Evolutionary conservation across 2,113 vertebrate species (phyloP), one percentile per base, ranked within the genome.

Genomic region (Aix galericulata): DNA sequence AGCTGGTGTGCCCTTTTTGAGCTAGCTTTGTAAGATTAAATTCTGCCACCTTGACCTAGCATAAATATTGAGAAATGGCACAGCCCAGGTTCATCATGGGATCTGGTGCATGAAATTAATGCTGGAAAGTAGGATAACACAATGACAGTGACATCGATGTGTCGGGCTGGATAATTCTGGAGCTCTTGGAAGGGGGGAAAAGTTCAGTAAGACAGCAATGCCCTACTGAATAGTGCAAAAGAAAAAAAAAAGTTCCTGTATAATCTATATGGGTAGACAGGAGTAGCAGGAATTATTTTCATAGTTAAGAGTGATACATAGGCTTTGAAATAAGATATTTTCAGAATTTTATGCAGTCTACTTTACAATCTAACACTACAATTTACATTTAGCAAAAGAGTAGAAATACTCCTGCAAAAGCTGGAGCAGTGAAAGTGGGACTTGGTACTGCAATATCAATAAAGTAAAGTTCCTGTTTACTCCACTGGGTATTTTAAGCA

Each of bases 81-180:
- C 52, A 88, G 69, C 40, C n/a, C 75, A 96, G 84, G 91, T 87
- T 95, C 84, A 84, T 76, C 80, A 71, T 88, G 93, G 90, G 95
- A 96, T 97, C 87, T 96, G 86, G 91, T 96, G 93, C 85, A 71
- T 96, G 95, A 97, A 97, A 97, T 97, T 96, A 97, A 89, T 91
- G 58, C 63, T 80, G 46, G 82, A 90, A 97, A 93, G 67, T 84
- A 97, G 93, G 94, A 86, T 91, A 96, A 94, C 79, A 68, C 44
- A 63, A 63, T 78, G 84, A 83, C 64, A 96, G 69, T 93, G 92
- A 96, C 93, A 91, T 48, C 86, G 38, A 50, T 87, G 36, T 72
- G 91, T 88, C 50, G 3, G 87, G 91, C 96, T 89, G 76, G 83
- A 96, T 92, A 96, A 96, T 95, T 63, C 69, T 83, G 82, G 53